Evolutionary conservation across 2,888 invertebrate genomes (phyloP).

Genomic region (Lycia hirtaria): DNA sequence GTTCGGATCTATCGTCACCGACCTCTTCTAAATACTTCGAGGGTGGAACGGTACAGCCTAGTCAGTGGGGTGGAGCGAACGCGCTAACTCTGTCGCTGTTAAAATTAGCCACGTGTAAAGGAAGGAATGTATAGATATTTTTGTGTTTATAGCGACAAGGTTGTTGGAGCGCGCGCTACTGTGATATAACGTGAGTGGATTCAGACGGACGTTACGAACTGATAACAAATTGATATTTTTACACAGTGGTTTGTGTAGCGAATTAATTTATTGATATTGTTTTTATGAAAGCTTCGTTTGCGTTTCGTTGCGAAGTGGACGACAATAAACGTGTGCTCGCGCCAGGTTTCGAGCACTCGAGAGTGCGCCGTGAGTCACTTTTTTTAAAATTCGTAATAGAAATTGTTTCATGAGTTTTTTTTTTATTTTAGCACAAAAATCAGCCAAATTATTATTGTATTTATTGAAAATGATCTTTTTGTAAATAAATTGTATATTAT

Average conservation of each 20-base stretch:
- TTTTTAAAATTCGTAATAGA: constrained; percentile 40
- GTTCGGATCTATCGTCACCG: constrained; percentile 93
- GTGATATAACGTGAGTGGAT: constrained; percentile 60
- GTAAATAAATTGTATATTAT: constrained; percentile 80
- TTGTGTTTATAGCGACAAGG: background rate
- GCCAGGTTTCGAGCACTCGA: constrained; percentile 16
- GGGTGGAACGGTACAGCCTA: constrained; percentile 58
- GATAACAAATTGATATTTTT: constrained; percentile 54
- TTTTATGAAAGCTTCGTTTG: constrained; percentile 38
- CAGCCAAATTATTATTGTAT: constrained; percentile 80
- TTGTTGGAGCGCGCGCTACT: constrained; percentile 57
- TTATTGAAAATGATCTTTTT: constrained; percentile 69
- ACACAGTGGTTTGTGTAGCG: constrained; percentile 48
- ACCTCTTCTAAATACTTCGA: constrained; percentile 88
- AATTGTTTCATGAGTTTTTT: constrained; percentile 28
- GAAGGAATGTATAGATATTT: background rate
- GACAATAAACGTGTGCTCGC: constrained; percentile 62
- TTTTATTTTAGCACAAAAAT: constrained; percentile 43
- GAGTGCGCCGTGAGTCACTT: constrained; percentile 24
- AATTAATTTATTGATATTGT: constrained; percentile 61
- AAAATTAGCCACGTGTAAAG: constrained; percentile 1
- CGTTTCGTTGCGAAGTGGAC: constrained; percentile 56
- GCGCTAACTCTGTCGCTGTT: constrained; percentile 37
- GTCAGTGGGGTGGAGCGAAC: constrained; percentile 59
- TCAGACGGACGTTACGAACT: constrained; percentile 52